A percentile compares a stretch with the other conserved stretches of the same genome.
Conservation (phyloP, 1,140 invertebrate species). For the Eupristina koningsbergeri region DNA sequence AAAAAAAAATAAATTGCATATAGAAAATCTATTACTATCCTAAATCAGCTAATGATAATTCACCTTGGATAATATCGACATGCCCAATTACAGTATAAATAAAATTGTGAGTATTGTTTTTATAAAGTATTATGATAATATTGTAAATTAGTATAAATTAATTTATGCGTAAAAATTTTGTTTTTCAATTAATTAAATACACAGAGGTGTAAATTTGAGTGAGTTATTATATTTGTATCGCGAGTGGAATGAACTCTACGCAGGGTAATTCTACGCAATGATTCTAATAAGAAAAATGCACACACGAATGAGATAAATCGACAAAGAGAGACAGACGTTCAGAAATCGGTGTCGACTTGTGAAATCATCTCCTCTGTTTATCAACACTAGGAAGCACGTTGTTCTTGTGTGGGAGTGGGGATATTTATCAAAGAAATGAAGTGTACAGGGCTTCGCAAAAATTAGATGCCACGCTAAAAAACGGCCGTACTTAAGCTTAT, state of each 20-base stretch:
- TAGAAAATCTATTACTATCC: too few species aligned
- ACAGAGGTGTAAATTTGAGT: neutral
- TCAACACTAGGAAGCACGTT: constrained; percentile 45
- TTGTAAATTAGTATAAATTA: neutral
- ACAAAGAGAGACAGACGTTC: constrained; percentile 18
- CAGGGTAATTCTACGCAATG: constrained; percentile 3
- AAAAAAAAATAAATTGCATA: too few species aligned
- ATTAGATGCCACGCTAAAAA: neutral
- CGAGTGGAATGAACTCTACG: constrained; percentile 43
- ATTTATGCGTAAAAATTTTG: neutral
- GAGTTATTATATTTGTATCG: neutral
- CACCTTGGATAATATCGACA: too few species aligned
- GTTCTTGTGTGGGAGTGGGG: neutral
- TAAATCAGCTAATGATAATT: too few species aligned
- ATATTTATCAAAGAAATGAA: constrained; percentile 17
- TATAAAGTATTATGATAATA: too few species aligned
- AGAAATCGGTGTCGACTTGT: constrained; percentile 48
- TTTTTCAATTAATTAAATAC: neutral
- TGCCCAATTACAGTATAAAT: too few species aligned
- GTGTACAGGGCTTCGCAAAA: neutral
- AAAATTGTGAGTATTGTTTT: too few species aligned
- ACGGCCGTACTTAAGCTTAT: neutral
- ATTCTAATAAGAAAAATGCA: constrained; percentile 10
- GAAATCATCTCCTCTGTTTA: constrained; percentile 48
- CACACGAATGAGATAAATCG: constrained; percentile 12